Evolutionary conservation across 2,888 invertebrate genomes (phyloP).

Genomic region (Agrotis ipsilon): DNA sequence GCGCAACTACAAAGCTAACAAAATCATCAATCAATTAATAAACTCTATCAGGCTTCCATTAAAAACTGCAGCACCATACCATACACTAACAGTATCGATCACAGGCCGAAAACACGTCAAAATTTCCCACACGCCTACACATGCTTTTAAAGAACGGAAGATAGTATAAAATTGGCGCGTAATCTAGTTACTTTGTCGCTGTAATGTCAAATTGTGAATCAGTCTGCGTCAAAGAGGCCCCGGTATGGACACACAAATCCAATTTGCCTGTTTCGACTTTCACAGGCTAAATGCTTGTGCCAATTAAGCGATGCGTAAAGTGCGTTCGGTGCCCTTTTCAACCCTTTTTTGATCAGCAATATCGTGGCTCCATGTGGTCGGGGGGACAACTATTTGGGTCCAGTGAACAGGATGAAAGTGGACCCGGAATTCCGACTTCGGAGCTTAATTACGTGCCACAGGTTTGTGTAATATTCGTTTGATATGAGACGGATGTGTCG

Average conservation of each 20-base stretch:
- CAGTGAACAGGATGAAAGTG: constrained; percentile 75
- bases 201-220: constrained; percentile 86
- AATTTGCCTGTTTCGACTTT: constrained; percentile 88
- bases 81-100: constrained; percentile 35
- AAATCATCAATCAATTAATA: constrained; percentile 26
- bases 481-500: constrained; percentile 66
- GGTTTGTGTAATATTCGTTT: constrained; percentile 67
- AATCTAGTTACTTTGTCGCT: constrained; percentile 84
- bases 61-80: constrained; percentile 7
- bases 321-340: constrained; percentile 78
- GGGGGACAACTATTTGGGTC: constrained; percentile 75
- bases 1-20: not conserved
- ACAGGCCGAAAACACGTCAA: constrained; percentile 45
- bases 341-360: constrained; percentile 76
- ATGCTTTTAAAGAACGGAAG: constrained; percentile 66
- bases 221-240: constrained; percentile 83
- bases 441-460: constrained; percentile 72
- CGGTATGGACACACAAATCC: constrained; percentile 84
- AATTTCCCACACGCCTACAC: constrained; percentile 49
- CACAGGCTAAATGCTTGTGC: constrained; percentile 84
- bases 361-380: constrained; percentile 67
- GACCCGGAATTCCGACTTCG: constrained; percentile 66
- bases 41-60: constrained; percentile 15
- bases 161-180: constrained; percentile 82
- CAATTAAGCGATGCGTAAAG: constrained; percentile 89